Evolutionary conservation across 2,888 invertebrate species (phyloP).

Genomic region (Abscondita cerata): DNA sequence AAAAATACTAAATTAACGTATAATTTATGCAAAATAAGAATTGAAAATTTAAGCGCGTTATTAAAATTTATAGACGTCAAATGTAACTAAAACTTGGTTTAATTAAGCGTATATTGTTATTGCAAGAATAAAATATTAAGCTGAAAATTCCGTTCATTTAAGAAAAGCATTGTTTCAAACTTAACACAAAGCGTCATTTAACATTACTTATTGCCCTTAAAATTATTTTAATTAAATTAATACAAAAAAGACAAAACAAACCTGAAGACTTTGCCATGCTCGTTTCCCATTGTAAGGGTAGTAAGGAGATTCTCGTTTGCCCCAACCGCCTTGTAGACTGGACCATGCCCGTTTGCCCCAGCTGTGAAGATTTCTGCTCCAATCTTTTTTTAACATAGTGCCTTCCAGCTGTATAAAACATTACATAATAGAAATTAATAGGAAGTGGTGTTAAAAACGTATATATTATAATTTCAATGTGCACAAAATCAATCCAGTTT

Average conservation of each 20-base stretch:
- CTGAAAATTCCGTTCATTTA: background rate
- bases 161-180: background rate
- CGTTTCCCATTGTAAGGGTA: conserved; percentile 61
- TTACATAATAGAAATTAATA: too few species aligned
- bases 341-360: conserved; percentile 68
- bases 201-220: background rate
- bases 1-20: background rate
- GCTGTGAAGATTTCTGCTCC: conserved; percentile 65
- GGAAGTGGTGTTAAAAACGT: too few species aligned
- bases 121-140: conserved; percentile 5
- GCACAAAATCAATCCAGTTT: too few species aligned
- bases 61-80: background rate
- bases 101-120: conserved; percentile 10
- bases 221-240: background rate
- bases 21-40: background rate
- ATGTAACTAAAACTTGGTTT: conserved; percentile 11
- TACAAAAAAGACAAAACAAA: conserved; percentile 38
- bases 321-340: conserved; percentile 65
- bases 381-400: conserved; percentile 68
- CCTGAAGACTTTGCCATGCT: conserved; percentile 63
- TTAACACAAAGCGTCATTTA: background rate
- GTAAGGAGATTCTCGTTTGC: conserved; percentile 59
- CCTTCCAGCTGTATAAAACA: conserved; percentile 60
- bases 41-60: background rate
- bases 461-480: too few species aligned